Conservation (phyloP, 2,888 invertebrate genomes). For the Endomychus coccineus region DNA sequence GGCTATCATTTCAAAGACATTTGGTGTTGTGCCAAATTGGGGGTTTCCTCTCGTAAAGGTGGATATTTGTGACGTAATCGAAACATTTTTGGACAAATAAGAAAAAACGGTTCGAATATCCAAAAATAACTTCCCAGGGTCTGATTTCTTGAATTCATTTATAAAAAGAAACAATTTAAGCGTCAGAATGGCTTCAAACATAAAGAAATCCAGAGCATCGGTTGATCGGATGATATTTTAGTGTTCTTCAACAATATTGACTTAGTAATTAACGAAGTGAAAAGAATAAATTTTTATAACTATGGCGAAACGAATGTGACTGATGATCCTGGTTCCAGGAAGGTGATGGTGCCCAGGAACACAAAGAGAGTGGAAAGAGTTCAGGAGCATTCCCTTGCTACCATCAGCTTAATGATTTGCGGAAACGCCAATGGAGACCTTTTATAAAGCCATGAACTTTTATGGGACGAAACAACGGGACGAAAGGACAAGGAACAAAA, state of each 20-base stretch:
- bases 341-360: no score
- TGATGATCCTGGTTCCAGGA: neutral
- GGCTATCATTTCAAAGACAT: no score
- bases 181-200: conserved; percentile 11
- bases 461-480: conserved; percentile 8
- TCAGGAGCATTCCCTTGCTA: neutral
- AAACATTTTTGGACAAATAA: conserved; percentile 14
- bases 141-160: conserved; percentile 11
- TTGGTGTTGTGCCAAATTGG: no score
- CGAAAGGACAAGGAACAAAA: neutral
- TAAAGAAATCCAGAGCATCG: conserved; percentile 9
- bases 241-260: no score
- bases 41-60: no score
- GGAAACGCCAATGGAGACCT: conserved; percentile 2
- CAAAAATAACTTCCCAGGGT: conserved; percentile 9
- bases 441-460: conserved; percentile 2
- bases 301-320: neutral
- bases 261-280: no score
- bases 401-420: conserved; percentile 3
- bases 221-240: conserved; percentile 10
- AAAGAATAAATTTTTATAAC: conserved; percentile 1
- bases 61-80: conserved; percentile 9
- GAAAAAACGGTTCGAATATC: conserved; percentile 6
- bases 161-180: conserved; percentile 8
- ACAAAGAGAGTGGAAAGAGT: conserved; percentile 6